phyloP scores from a whole-genome alignment of 2,888 invertebrate species.

The Frankliniella fusca region DNA sequence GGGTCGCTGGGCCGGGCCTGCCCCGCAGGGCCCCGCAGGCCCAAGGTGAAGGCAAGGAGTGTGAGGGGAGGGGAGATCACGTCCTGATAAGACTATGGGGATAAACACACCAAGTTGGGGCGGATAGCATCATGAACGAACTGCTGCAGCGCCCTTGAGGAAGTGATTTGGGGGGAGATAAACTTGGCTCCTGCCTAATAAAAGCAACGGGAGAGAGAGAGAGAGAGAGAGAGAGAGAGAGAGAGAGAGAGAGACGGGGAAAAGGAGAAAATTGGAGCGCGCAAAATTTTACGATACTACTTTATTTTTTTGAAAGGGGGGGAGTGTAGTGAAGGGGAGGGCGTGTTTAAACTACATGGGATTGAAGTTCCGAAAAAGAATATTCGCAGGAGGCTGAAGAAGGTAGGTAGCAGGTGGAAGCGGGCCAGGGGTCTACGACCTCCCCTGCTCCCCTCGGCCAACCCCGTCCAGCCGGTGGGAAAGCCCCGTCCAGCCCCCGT shows the following conservation, averaged over 20 bases:
- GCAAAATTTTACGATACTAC: background rate
- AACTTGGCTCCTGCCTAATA: background rate
- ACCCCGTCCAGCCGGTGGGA: background rate
- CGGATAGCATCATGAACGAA: background rate
- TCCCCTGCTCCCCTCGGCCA: background rate
- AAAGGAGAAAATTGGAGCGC: background rate
- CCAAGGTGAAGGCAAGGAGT: background rate
- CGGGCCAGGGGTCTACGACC: background rate
- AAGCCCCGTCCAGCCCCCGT: background rate
- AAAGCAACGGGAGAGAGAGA: background rate
- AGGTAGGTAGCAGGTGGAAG: too few relatives aligned
- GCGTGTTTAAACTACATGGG: too few relatives aligned
- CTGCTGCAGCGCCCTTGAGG: background rate
- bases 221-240: too few relatives aligned
- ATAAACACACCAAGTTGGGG: conserved; percentile 4
- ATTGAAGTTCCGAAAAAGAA: too few relatives aligned
- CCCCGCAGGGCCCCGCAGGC: too few relatives aligned
- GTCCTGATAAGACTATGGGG: background rate
- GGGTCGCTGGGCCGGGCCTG: background rate
- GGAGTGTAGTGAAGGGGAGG: too few relatives aligned
- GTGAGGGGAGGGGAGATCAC: conserved; percentile 10
- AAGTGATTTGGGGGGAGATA: conserved; percentile 1
- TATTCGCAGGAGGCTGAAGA: too few relatives aligned
- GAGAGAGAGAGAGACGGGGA: background rate
- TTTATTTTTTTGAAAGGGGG: background rate